Base-by-base conservation (phyloP, 2,797 vertebrate genomes). In the Pseudomugil tenellus region DNA sequence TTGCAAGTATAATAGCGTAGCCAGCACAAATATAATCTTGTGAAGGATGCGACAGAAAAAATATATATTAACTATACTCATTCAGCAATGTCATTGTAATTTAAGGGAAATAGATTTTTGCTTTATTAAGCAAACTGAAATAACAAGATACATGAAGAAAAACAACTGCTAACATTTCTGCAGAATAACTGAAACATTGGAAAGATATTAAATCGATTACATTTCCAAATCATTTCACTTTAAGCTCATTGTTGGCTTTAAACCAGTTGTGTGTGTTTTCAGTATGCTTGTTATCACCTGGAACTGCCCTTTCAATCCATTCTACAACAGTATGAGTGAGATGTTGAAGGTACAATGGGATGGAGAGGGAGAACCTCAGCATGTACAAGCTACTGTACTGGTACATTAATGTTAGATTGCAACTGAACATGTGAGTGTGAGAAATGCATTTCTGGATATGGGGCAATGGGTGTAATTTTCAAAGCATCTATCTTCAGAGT, bases 271-370 rank as follows among this genome's bases (percentile, higher is more conserved):
- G 23, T 56, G 17, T 35, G 10, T 41, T 65, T 49, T 58, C 53
- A 23, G 34, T 76, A 16, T 60, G 16, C 31, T 39, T 49, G 48
- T 62, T 26, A 48, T 76, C 63, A 72, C 28, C 43, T 43, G 28
- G 21, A 72, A 7, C 58, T 49, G 52, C 17, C 66, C 75, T 77
- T 89, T 85, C 68, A 63, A 77, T 83, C 70, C n/a, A 64, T 80
- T 78, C 61, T 57, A 63, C 53, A 1, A 63, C 7, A 17, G 23
- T 55, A 28, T 79, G 79, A 63, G 34, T 80, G 32, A 49, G 55
- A 71, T 6, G 8, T 58, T 67, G 6, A 57, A 43, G 70, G 67
- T 61, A 46, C 58, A 67, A 79, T 67, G 70, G 83, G 46, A 19
- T 41, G 59, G 56, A 23, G 13, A 17, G 12, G 16, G 67, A 49